phyloP scores from a whole-genome alignment of 1,140 invertebrate genomes.

The Drosophila takahashii region DNA sequence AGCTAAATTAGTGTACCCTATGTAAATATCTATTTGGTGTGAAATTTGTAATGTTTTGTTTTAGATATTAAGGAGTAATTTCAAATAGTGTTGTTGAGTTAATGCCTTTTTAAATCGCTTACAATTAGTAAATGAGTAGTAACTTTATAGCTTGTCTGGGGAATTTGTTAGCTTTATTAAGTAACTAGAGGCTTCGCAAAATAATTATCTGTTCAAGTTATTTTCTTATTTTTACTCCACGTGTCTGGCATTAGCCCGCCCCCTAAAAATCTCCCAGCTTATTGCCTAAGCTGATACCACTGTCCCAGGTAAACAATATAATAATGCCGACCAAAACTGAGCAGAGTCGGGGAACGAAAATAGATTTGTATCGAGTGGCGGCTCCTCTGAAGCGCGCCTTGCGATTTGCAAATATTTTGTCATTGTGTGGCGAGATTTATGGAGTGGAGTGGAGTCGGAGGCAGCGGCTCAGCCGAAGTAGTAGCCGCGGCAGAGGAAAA shows the following conservation, averaged over 20 bases:
- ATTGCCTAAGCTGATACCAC: slow-evolving; percentile 14
- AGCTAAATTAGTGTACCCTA: too few species aligned
- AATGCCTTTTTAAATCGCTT: background rate
- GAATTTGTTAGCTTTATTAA: background rate
- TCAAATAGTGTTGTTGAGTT: background rate
- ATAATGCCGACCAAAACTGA: slow-evolving; percentile 67
- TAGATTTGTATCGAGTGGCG: slow-evolving; percentile 84
- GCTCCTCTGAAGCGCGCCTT: slow-evolving; percentile 82
- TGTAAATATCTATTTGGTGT: too few species aligned
- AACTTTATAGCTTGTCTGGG: background rate
- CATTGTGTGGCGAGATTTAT: slow-evolving; percentile 84
- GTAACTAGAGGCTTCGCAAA: background rate
- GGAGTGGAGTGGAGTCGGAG: slow-evolving; percentile 72
- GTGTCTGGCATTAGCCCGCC: too few species aligned
- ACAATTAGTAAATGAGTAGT: background rate
- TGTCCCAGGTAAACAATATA: slow-evolving; percentile 69
- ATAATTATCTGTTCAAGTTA: background rate
- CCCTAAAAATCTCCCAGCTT: background rate
- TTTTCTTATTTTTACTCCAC: background rate
- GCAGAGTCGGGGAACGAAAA: slow-evolving; percentile 62
- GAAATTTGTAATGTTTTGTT: too few species aligned
- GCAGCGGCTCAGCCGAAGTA: slow-evolving; percentile 31
- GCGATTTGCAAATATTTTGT: slow-evolving; percentile 84
- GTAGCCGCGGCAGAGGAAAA: slow-evolving; percentile 50
- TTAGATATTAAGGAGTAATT: background rate